These are phyloP conservation scores for Drosophila meridiana DNA, from an alignment of 2,888 invertebrate genomes.

Conservation along the genomic window DNA sequence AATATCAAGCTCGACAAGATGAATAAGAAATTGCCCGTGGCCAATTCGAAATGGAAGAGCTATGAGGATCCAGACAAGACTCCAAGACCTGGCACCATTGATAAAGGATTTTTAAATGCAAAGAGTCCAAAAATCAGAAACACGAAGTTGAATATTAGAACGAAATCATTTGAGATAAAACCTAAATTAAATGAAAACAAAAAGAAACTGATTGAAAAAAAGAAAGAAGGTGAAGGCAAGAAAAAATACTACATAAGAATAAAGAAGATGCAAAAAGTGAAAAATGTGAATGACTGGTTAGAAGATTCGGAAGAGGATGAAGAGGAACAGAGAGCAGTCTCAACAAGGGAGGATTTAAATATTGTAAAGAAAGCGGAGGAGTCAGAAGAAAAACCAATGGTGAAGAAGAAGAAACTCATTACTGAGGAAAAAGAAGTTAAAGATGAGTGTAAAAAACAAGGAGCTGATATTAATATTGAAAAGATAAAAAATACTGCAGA, in stretches of 20 bases:
- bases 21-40: conserved; percentile 8
- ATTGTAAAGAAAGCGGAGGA: neutral
- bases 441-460: no score
- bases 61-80: neutral
- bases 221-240: neutral
- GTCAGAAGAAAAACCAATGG: neutral
- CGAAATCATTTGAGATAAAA: neutral
- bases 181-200: neutral
- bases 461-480: fast-evolving
- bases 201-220: neutral
- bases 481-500: neutral
- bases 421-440: neutral
- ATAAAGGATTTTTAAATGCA: neutral
- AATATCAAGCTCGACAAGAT: conserved; percentile 1
- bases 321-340: neutral
- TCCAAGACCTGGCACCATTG: neutral
- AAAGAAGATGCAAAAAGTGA: neutral
- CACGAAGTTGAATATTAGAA: neutral
- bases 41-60: neutral
- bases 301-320: neutral
- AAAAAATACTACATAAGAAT: neutral
- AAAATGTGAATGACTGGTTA: neutral
- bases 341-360: neutral
- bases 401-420: neutral
- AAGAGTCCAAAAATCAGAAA: neutral